phyloP scores from a whole-genome alignment of 2,113 vertebrate species.

The Hydrolagus affinis region DNA sequence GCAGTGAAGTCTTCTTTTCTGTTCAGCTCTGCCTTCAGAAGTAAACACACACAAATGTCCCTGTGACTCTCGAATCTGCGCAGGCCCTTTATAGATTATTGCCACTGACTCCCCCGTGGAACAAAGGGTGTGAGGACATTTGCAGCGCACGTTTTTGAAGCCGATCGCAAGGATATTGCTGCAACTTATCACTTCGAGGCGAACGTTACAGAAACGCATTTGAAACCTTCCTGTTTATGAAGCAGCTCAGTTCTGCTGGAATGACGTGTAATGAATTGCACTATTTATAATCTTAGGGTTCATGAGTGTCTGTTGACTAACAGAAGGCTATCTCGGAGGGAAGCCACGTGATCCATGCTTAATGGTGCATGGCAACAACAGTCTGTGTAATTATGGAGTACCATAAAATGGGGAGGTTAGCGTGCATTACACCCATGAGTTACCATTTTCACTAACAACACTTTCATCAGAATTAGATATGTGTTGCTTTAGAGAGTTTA shows the following conservation, averaged over 20 bases:
- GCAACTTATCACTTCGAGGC: background rate
- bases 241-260: background rate
- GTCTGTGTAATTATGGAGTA: conserved; percentile 36
- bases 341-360: conserved; percentile 34
- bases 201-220: background rate
- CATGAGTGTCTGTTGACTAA: conserved; percentile 40
- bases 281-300: conserved; percentile 37
- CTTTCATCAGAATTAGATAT: background rate
- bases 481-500: background rate
- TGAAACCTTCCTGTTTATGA: background rate
- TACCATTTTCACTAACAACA: conserved; percentile 22
- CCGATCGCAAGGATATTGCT: too few species aligned
- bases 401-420: background rate
- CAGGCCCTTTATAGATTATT: background rate
- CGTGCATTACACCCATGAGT: background rate
- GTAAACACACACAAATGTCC: conserved; percentile 14
- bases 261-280: conserved; percentile 39
- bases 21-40: background rate
- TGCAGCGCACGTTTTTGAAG: background rate
- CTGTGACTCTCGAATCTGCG: background rate
- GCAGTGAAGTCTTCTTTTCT: background rate
- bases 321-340: conserved; percentile 46
- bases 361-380: conserved; percentile 35
- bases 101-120: background rate
- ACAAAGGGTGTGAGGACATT: background rate